Evolutionary conservation across 2,113 vertebrate genomes (phyloP).

Genomic region (Choloepus hoffmanni): DNA sequence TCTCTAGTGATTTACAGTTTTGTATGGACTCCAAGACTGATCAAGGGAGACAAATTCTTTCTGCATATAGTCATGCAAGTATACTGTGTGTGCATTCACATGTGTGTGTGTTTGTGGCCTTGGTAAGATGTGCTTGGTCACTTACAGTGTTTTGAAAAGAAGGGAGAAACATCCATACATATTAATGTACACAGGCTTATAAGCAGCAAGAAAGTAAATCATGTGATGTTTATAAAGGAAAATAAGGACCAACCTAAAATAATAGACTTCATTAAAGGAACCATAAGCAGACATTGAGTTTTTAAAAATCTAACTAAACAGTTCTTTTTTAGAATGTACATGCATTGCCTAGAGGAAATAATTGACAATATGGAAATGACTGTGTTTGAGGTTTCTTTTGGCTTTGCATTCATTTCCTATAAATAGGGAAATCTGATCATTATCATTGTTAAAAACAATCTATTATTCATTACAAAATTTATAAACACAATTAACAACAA

Average conservation of each 20-base stretch:
- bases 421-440: slow-evolving; percentile 49
- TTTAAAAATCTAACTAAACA: slow-evolving; percentile 16
- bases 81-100: neutral
- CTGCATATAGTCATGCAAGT: neutral
- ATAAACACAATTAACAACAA: slow-evolving; percentile 40
- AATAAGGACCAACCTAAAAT: slow-evolving; percentile 30
- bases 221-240: slow-evolving; percentile 1
- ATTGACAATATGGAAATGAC: slow-evolving; percentile 40
- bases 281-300: slow-evolving; percentile 9
- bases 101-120: neutral
- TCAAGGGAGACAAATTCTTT: neutral
- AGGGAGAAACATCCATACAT: neutral
- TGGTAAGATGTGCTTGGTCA: neutral
- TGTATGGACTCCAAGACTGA: neutral
- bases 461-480: slow-evolving; percentile 47
- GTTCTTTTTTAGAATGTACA: neutral
- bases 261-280: slow-evolving; percentile 47
- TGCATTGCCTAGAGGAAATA: slow-evolving; percentile 16
- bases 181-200: neutral
- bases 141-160: neutral
- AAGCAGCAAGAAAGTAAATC: neutral
- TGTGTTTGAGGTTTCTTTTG: neutral
- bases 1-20: neutral
- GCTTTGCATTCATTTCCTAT: slow-evolving; percentile 48
- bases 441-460: slow-evolving; percentile 43